Base-by-base conservation (phyloP, 2,888 invertebrate species). In the Scaptomyza caliginosa region DNA sequence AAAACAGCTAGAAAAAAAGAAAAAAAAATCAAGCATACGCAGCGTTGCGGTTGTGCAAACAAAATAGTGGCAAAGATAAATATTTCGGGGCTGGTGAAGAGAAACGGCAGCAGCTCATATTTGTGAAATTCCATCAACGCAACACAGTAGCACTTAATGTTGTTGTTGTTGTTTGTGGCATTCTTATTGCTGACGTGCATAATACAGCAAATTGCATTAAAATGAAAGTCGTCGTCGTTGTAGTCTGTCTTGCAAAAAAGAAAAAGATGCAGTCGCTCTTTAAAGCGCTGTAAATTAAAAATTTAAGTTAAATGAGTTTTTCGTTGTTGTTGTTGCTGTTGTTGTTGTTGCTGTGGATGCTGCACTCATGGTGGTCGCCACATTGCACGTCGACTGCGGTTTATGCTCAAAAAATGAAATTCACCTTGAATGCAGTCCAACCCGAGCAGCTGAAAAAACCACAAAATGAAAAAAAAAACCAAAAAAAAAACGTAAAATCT, bases 231-330 rank as follows among this genome's bases (percentile, higher is more conserved):
- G 62, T 17, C 39, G 62, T 19, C 30, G 17, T 45, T 5, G 26
- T n/a, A 1, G 43, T 24, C 54, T n/a, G 60, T 13, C 34, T n/a
- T n/a, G n/a, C n/a, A 57, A 11, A 36, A 8, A 8, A 8, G 34
- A 3, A 34, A 8, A 13, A 13, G 32, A 13, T 7, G 43, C 17
- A 55, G 60, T 58, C 13, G 34, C 54, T 39, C 68, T 69, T 86
- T 75, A 75, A 86, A 71, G 66, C 50, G 66, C 63, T 83, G 84
- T 69, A 72, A 88, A 65, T 34, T 79, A 52, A 66, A 83, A 86
- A 86, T 88, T 83, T 79, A 88, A 86, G 65, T 86, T 77, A 80
- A 88, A 76, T 86, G 76, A 75, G 71, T 71, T 71, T 36, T 24
- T 45, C 38, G 36, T 38, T 49, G 32, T 24, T 36, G 50, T 24